These are phyloP conservation scores for Notolabrus celidotus DNA, from an alignment of 2,797 vertebrate genomes.

Conservation along the genomic window DNA sequence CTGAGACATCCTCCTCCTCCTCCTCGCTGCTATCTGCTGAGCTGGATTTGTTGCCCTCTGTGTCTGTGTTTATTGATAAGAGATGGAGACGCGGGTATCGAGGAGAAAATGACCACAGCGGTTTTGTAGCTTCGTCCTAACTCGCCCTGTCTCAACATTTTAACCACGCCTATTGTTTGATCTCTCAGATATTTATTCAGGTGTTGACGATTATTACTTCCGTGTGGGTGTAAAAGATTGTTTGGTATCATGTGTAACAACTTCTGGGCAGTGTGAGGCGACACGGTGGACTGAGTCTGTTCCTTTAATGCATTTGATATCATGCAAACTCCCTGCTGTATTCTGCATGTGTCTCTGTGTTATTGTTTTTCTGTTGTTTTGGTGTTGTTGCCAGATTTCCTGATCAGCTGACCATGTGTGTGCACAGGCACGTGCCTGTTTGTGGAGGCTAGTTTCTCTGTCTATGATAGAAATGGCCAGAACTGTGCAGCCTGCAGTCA, in stretches of 20 bases:
- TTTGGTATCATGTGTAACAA: background rate
- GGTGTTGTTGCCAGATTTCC: slow-evolving; percentile 38
- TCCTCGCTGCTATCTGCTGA: slow-evolving; percentile 66
- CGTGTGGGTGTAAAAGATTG: slow-evolving; percentile 5
- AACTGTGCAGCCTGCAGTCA: slow-evolving; percentile 28
- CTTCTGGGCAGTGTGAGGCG: background rate
- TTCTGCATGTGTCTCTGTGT: slow-evolving; percentile 7
- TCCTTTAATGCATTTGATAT: background rate
- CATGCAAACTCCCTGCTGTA: background rate
- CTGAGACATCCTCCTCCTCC: slow-evolving; percentile 50
- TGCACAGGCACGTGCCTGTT: slow-evolving; percentile 15
- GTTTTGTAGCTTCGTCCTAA: slow-evolving; percentile 15
- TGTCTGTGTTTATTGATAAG: slow-evolving; percentile 80
- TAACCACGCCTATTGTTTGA: slow-evolving; percentile 11
- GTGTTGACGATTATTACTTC: background rate
- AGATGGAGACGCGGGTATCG: slow-evolving; percentile 54
- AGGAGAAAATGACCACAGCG: slow-evolving; percentile 47
- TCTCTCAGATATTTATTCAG: background rate
- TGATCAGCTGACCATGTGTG: slow-evolving; percentile 40
- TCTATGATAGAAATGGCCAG: slow-evolving; percentile 41
- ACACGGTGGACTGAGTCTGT: background rate
- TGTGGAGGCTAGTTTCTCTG: slow-evolving; percentile 15
- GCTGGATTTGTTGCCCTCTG: slow-evolving; percentile 70
- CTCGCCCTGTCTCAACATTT: background rate
- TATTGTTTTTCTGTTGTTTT: slow-evolving; percentile 42